These are phyloP conservation scores for Pempheris klunzingeri DNA, from an alignment of 2,797 vertebrate genomes.

Conservation along the genomic window DNA sequence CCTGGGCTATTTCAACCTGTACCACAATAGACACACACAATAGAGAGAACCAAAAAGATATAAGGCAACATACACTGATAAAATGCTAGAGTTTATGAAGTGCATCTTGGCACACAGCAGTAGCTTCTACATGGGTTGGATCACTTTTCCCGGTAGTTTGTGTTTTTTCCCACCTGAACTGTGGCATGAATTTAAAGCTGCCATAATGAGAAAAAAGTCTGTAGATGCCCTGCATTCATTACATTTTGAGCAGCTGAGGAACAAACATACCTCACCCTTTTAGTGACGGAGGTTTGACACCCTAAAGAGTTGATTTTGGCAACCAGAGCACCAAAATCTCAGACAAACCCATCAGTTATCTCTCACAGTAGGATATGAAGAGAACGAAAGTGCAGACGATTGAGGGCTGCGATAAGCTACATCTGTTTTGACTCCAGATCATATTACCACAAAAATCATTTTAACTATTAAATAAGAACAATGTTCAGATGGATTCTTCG, in stretches of 20 bases:
- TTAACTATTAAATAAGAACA: neutral
- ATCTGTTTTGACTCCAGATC: neutral
- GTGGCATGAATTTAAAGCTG: constrained; percentile 42
- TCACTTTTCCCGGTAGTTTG: constrained; percentile 22
- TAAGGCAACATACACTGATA: constrained; percentile 4
- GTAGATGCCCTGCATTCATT: neutral
- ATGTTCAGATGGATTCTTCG: neutral
- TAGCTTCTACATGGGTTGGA: constrained; percentile 35
- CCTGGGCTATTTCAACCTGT: constrained; percentile 18
- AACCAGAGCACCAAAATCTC: neutral
- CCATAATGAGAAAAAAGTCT: constrained; percentile 41
- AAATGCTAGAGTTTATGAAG: constrained; percentile 5
- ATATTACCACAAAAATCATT: neutral
- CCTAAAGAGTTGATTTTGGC: neutral
- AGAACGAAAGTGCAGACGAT: constrained; percentile 9
- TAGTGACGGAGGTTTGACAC: neutral
- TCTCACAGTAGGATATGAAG: neutral
- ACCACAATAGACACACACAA: constrained; percentile 21
- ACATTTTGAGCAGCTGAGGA: constrained; percentile 5
- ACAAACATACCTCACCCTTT: neutral
- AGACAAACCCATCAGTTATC: neutral
- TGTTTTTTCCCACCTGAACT: constrained; percentile 26
- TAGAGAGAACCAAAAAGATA: neutral
- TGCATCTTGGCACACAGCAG: constrained; percentile 29
- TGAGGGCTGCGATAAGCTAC: neutral